Base-by-base conservation (phyloP, 2,113 vertebrate species). In the Lepus timidus region DNA sequence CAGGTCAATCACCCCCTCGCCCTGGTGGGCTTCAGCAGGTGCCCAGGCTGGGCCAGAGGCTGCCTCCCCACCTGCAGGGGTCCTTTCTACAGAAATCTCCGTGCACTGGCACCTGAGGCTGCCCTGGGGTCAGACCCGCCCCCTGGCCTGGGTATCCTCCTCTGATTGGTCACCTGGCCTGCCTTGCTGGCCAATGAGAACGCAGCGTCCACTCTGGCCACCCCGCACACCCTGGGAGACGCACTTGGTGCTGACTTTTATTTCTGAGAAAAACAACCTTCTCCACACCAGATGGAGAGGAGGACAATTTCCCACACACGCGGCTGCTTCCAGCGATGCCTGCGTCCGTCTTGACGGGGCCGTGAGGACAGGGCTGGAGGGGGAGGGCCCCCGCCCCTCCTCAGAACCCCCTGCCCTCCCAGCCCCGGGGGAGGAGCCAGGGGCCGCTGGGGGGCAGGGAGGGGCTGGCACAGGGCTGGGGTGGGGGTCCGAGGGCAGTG, bases 301-400 rank as follows among this genome's bases (percentile, higher is more conserved):
- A 94, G 75, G 92, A 97, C 97, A 95, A 95, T 97, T 98, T 98
- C 96, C 92, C 96, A 89, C 96, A 91, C 97, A 98, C 95, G 97
- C 97, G 97, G 95, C 96, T 95, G 84, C 58, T 97, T 97, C 95
- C 97, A 95, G 95, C 97, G 96, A 95, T 25, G 76, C 78, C 94
- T 16, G 49, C 52, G 0, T 31, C 52, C 19, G 14, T 91, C 84
- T 92, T 93, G 80, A 81, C 58, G 1, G 55, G 44, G 84, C 44
- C 62, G 29, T 49, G 7, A 55, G 92, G 76, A 91, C 87, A 20
- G 39, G 68, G 52, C 65, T 58, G 61, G 22, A 90, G 81, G 67
- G 44, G 16, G 81, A 55, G 74, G 80, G 39, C 44, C 58, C 49
- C 2, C 23, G 33, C 22, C 31, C 14, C 44, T 29, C 61, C 10